phyloP scores from a whole-genome alignment of 2,888 invertebrate species.

The Micoletzkya japonica region DNA sequence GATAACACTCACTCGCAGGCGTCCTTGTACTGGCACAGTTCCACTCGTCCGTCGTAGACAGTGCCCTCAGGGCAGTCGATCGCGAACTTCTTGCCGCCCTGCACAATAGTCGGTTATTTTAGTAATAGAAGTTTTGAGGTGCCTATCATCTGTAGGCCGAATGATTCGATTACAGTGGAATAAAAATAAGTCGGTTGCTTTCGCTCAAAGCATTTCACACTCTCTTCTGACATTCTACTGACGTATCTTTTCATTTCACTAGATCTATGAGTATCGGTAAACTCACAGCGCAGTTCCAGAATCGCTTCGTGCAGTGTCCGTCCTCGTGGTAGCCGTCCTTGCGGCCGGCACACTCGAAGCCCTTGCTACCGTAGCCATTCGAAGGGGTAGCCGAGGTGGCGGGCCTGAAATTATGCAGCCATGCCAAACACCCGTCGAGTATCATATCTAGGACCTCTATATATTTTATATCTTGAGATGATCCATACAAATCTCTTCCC shows the following conservation, averaged over 20 bases:
- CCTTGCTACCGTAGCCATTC: neutral
- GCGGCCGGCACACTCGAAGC: conserved; percentile 31
- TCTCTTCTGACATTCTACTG: too few relatives aligned
- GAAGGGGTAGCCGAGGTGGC: neutral
- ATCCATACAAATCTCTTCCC: too few relatives aligned
- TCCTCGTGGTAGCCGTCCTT: conserved; percentile 35
- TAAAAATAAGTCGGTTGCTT: too few relatives aligned
- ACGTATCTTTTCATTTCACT: too few relatives aligned
- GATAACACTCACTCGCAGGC: conserved; percentile 14
- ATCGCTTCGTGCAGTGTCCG: conserved; percentile 29
- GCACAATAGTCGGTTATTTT: neutral
- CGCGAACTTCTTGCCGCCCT: conserved; percentile 17
- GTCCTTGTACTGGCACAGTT: conserved; percentile 23
- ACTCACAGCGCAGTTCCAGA: conserved; percentile 33
- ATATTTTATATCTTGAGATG: too few relatives aligned
- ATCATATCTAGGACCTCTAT: too few relatives aligned
- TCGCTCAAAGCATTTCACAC: too few relatives aligned
- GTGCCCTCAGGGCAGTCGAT: conserved; percentile 25
- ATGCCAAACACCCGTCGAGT: too few relatives aligned
- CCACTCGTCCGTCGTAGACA: conserved; percentile 27
- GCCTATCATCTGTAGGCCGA: too few relatives aligned
- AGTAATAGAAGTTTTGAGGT: neutral
- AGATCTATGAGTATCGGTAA: neutral
- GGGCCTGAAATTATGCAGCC: neutral
- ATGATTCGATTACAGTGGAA: too few relatives aligned